Conservation (phyloP, 2,797 vertebrate species). For the Hafferia zeledoni region DNA sequence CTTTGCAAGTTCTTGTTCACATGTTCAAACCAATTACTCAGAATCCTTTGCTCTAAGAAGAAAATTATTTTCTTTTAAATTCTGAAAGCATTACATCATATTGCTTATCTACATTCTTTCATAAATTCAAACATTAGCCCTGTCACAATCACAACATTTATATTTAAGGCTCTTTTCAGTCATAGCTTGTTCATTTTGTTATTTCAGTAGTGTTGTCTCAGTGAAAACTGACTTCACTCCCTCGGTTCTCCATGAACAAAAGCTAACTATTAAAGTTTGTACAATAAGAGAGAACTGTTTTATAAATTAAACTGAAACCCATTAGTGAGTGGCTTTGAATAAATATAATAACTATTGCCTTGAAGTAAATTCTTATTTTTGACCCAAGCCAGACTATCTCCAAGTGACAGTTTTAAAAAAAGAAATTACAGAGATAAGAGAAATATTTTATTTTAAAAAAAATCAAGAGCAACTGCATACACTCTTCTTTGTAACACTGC, state of each 20-base stretch:
- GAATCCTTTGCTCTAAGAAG: slow-evolving; percentile 1
- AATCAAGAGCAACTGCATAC: neutral
- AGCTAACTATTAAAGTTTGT: neutral
- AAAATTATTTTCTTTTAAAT: slow-evolving; percentile 42
- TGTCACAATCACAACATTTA: slow-evolving; percentile 39
- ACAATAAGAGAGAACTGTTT: slow-evolving; percentile 7
- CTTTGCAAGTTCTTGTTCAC: neutral
- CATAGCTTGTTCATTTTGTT: slow-evolving; percentile 30
- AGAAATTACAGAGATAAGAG: neutral
- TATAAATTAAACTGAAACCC: slow-evolving; percentile 34
- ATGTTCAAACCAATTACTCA: neutral
- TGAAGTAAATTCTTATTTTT: neutral
- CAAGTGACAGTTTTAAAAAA: neutral
- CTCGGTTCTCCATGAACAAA: slow-evolving; percentile 14
- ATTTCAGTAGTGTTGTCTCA: slow-evolving; percentile 37
- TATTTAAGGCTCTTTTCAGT: slow-evolving; percentile 30
- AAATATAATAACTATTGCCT: neutral
- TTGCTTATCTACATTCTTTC: slow-evolving; percentile 60
- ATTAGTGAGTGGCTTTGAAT: neutral
- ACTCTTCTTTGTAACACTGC: neutral
- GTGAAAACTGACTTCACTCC: slow-evolving; percentile 29
- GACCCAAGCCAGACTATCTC: neutral
- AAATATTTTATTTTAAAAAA: neutral
- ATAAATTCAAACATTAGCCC: slow-evolving; percentile 37
- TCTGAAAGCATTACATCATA: slow-evolving; percentile 49